Base-by-base conservation (phyloP, 35 echinoderm and acorn worm genomes). In the Eucidaris tribuloides region DNA sequence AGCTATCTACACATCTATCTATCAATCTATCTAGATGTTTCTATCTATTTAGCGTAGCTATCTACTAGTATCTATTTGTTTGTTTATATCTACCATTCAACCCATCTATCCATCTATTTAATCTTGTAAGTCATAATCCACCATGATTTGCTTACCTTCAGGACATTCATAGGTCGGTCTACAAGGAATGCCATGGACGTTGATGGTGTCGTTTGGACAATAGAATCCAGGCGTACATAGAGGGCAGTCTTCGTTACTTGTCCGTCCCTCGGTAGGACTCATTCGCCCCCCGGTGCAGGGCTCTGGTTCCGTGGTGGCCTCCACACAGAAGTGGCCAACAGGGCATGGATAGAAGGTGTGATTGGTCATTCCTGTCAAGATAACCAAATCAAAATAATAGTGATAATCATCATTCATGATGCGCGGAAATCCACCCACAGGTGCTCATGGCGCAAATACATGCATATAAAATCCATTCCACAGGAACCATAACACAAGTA, bases 201-300 rank as follows among this genome's bases (percentile, higher is more conserved):
- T 98, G 65, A 98, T 80, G 0, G 95, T 98, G 59, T 98, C 95
- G 28, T 98, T 98, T 0, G 95, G 95, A 62, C 95, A 98, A 41
- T 93, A 98, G 83, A 93, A 98, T 9, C 95, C 95, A 3, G 95
- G 62, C 35, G 91, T 88, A 90, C 95, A 98, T 30, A 93, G 90
- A 83, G 95, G 95, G 71, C 95, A 98, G 90, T 98, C 95, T 79
- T 98, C 95, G 50, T 98, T 98, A 78, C 95, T 98, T 42, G 86
- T 79, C 4, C 95, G 80, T 2, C 90, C 95, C 38, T 86, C 71
- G 2, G 85, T 89, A 7, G 95, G 84, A 34, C 90, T 93, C 95
- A 98, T 98, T 13, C 95, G 86, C 2, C 95, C 95, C 25, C 95
- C 95, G 15, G 95, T 93, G 56, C 95, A 98, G 3, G 95, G 95